Base-by-base conservation (phyloP, 2,888 invertebrate genomes). In the Xanthia icteritia region DNA sequence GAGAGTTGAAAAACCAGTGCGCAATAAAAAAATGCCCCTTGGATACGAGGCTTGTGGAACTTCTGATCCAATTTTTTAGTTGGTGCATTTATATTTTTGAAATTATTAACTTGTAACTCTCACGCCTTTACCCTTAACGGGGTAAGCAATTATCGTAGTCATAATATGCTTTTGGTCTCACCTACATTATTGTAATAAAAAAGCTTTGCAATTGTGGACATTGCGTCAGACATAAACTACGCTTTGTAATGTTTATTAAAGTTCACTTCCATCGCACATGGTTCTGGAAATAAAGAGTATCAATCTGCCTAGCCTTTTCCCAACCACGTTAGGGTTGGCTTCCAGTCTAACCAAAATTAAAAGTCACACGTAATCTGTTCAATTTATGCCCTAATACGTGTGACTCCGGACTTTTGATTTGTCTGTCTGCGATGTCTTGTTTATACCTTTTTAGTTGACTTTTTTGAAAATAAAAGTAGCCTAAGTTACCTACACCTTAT, bases 61-160 rank as follows among this genome's bases (percentile, higher is more conserved):
- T 83, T 82, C 86, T 85, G 64, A 45, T 15, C 0, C 0, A 42
- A 17, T 0, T 2, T 15, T 27, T 48, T n/a, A 6, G 13, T 1
- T 23, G 6, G 36, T 54, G n/a, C 1, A 31, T 11, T 61, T 39
- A 65, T 82, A 39, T 66, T 83, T 70, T 73, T 39, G 42, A 13
- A 73, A 84, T 80, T 84, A 85, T 82, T 65, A 81, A 72, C 76
- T 48, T 58, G 73, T 71, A 56, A 77, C 68, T 83, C 86, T 85
- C 83, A 83, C 83, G 86, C 82, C 3, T 85, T 64, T 54, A 61
- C 23, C 73, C 60, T 73, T 77, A 82, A 73, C 77, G 56, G 85
- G 82, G 63, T 61, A 60, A 31, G 61, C 73, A 67, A 56, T 85
- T 70, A 77, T 42, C 39, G 17, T 42, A 20, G 77, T 63, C 60